Evolutionary conservation across 35 echinoderm and acorn worm genomes (phyloP).

Genomic region (Holothuria glaberrima): DNA sequence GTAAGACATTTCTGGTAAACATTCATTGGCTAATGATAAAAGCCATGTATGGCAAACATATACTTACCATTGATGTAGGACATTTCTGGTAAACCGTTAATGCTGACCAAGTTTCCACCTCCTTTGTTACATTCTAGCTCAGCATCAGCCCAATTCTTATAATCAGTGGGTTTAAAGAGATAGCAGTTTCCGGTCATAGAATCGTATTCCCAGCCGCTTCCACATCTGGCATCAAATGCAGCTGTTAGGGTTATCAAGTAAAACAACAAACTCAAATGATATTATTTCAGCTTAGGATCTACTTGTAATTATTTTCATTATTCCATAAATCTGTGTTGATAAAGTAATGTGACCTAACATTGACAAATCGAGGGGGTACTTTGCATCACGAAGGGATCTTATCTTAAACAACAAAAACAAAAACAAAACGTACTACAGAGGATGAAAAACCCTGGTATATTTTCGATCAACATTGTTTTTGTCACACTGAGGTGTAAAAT

Average conservation of each 20-base stretch:
- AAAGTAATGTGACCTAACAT: too few species aligned
- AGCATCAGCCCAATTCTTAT: slow-evolving; percentile 70
- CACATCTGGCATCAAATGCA: slow-evolving; percentile 70
- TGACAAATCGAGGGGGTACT: too few species aligned
- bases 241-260: slow-evolving; percentile 40
- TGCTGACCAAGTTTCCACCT: slow-evolving; percentile 82
- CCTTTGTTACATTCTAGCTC: slow-evolving; percentile 58
- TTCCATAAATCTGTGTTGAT: too few species aligned
- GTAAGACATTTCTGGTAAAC: background rate
- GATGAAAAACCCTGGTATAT: too few species aligned
- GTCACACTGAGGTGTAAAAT: too few species aligned
- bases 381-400: too few species aligned
- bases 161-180: slow-evolving; percentile 55
- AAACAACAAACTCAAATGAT: too few species aligned
- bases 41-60: background rate
- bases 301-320: too few species aligned
- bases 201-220: slow-evolving; percentile 80
- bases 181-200: slow-evolving; percentile 71
- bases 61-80: slow-evolving; percentile 85
- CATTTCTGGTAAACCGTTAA: slow-evolving; percentile 61
- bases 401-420: too few species aligned
- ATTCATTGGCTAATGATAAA: background rate
- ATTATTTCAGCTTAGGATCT: too few species aligned
- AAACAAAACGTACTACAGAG: too few species aligned
- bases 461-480: too few species aligned